Conservation (phyloP, 2,113 vertebrate species). For the Marmota monax region DNA sequence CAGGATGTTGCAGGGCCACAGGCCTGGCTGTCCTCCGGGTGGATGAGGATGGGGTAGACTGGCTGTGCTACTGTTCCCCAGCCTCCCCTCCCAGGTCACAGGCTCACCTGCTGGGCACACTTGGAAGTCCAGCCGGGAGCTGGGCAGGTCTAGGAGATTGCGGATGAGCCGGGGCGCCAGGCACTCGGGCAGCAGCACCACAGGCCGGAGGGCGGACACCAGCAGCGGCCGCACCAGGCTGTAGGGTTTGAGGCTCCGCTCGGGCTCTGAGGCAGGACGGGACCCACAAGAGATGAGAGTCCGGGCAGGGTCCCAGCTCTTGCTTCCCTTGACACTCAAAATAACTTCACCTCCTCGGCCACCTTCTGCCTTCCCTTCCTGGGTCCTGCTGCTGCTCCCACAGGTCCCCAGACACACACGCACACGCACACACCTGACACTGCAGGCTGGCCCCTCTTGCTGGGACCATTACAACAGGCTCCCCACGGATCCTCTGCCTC, state of each 20-base stretch:
- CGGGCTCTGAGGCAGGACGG: constrained; percentile 83
- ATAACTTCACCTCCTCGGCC: neutral
- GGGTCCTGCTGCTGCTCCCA: too few relatives aligned
- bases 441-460: neutral
- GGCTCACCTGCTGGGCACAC: constrained; percentile 92
- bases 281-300: neutral
- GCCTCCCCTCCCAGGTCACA: accelerated
- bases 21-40: neutral
- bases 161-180: constrained; percentile 93
- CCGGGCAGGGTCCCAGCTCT: neutral
- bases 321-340: neutral
- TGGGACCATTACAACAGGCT: accelerated
- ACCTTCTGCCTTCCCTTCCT: neutral
- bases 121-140: constrained; percentile 93
- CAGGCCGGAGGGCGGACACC: constrained; percentile 89
- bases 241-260: constrained; percentile 92
- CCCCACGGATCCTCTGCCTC: neutral
- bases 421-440: neutral
- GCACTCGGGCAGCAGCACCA: constrained; percentile 93
- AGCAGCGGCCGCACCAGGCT: constrained; percentile 91
- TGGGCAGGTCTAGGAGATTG: constrained; percentile 93
- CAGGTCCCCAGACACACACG: too few relatives aligned
- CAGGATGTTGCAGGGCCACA: neutral
- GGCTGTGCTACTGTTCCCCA: neutral
- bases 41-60: too few relatives aligned